Evolutionary conservation across 1,140 invertebrate species (phyloP), one percentile per base, ranked within the genome.

Genomic region (Drosophila malerkotliana): DNA sequence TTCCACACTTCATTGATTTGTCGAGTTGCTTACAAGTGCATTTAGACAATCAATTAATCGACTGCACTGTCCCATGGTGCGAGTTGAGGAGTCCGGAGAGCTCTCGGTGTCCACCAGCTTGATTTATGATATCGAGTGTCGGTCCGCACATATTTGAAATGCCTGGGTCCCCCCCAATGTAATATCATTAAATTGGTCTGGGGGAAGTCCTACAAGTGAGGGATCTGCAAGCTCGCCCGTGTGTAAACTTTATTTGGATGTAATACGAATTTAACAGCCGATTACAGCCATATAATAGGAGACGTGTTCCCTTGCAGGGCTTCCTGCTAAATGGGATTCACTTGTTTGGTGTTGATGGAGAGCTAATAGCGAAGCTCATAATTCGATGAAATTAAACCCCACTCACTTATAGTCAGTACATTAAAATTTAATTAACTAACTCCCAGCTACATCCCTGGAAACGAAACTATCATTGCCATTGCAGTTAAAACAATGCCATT

Each of bases 41-140:
- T 88, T 88, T 88, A 88, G 83, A 88, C 83, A 88, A 88, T 88
- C 83, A 88, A 88, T 88, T 88, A 88, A 88, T 89, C 83, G 84
- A 83, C 83, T 88, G 79, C 75, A 76, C 41, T 72, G 71, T 60
- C 69, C 51, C 51, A 67, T 75, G 69, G 39, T 47, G 62, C 49
- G 9, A 72, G 21, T 60, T 56, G 57, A 55, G 32, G 18, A 72
- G 66, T 52, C 10, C 10, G 41, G 5, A 64, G 72, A 37, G 12
- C 4, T 51, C 62, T 44, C 26, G 61, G 51, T 68, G 76, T 76
- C 68, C 72, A 77, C 52, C 72, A 77, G 68, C 68, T 88, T 88
- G 83, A 88, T 88, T 88, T 88, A 88, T 83, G 79, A 63, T 74
- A 88, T 88, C 59, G 79, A 71, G 64, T 87, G 78, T 62, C 80